Evolutionary conservation across 1,140 invertebrate species (phyloP), one percentile per base, ranked within the genome.

Genomic region (Olivierus martensii): DNA sequence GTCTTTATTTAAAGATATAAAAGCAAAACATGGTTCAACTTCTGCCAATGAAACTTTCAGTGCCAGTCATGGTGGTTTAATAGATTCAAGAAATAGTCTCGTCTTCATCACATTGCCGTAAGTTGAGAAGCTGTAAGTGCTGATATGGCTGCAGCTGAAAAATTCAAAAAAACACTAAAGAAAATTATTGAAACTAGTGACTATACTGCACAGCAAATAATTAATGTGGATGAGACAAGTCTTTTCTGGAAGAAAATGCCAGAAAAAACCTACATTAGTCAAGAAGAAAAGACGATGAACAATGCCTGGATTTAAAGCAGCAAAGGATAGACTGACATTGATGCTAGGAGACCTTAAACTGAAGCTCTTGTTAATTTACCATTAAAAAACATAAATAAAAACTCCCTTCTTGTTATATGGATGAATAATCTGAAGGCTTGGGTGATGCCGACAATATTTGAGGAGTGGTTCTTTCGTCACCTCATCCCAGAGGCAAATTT

Each of bases 171-270:
- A n/a, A n/a, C n/a, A n/a, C n/a, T n/a, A n/a, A n/a, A n/a, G n/a
- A n/a, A n/a, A n/a, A n/a, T n/a, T n/a, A n/a, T n/a, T n/a, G n/a
- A n/a, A n/a, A n/a, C n/a, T n/a, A n/a, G n/a, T n/a, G n/a, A n/a
- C n/a, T n/a, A n/a, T n/a, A n/a, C n/a, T n/a, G n/a, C 22, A 28
- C 22, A 51, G 17, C 45, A 49, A 49, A 39, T 62, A 3, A 61
- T 62, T 37, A 64, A 63, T 42, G 28, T 54, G 14, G 58, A 62
- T 49, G 60, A 63, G 49, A 63, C 57, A 36, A 53, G 57, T 6
- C 51, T 63, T 2, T 61, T 58, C 44, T 61, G 56, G 60, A 64
- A 61, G 41, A 58, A 46, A 46, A 53, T 62, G 52, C 55, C 56
- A 19, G 28, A 38, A 4, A 34, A 57, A 44, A 61, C 62, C 14